A percentile compares a stretch with the other conserved stretches of the same genome.
Conservation (phyloP, 2,888 invertebrate genomes). For the Nemotelus nigrinus region DNA sequence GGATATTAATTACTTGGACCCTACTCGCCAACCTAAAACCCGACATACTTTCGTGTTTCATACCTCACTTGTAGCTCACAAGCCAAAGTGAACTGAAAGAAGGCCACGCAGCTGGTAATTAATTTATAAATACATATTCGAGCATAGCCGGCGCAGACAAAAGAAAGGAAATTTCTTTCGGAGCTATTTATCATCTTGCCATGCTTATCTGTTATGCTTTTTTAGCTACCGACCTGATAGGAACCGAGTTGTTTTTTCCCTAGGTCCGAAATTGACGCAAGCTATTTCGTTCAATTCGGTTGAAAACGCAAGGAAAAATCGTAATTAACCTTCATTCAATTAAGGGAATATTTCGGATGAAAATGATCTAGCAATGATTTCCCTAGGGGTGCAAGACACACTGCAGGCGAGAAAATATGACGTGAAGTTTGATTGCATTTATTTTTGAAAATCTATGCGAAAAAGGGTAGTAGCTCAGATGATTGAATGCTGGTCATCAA, state of each 20-base stretch:
- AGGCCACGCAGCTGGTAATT: constrained; percentile 48
- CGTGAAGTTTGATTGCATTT: too few species aligned
- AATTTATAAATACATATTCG: constrained; percentile 51
- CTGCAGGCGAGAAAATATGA: too few species aligned
- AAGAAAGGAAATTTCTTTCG: constrained; percentile 48
- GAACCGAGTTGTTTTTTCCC: not conserved
- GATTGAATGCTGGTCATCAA: too few species aligned
- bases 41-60: constrained; percentile 12
- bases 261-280: not conserved
- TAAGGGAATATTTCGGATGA: constrained; percentile 15
- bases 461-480: too few species aligned
- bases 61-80: constrained; percentile 2
- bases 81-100: constrained; percentile 40
- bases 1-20: constrained; percentile 34
- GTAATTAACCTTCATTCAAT: constrained; percentile 26
- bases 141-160: constrained; percentile 47
- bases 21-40: constrained; percentile 24
- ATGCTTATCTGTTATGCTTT: constrained; percentile 12
- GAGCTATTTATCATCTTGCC: constrained; percentile 39
- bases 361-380: constrained; percentile 9
- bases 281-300: constrained; percentile 1
- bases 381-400: not conserved
- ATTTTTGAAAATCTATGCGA: too few species aligned
- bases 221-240: not conserved
- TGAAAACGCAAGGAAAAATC: not conserved